Evolutionary conservation across 2,797 vertebrate genomes (phyloP).

Genomic region (Eulemur mongoz): DNA sequence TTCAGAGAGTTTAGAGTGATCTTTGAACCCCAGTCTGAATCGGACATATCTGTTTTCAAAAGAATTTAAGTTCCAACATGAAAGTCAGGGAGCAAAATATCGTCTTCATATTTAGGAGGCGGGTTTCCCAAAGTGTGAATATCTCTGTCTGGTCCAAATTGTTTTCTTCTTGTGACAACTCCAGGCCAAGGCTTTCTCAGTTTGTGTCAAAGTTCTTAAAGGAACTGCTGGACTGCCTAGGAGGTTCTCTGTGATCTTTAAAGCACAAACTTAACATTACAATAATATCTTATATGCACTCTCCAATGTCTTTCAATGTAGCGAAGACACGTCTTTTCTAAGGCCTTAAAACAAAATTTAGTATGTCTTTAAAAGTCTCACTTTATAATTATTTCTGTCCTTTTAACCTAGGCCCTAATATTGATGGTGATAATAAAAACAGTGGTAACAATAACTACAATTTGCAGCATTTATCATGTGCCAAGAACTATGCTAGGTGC

Average conservation of each 20-base stretch:
- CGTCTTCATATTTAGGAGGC: not conserved
- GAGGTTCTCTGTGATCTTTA: not conserved
- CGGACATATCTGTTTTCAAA: conserved; percentile 54
- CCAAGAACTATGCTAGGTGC: not conserved
- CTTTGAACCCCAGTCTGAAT: conserved; percentile 34
- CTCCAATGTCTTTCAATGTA: not conserved
- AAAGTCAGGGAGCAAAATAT: not conserved
- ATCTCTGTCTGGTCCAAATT: not conserved
- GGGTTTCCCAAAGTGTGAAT: not conserved
- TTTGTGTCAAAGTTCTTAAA: not conserved
- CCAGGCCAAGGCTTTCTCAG: not conserved
- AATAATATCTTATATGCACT: not conserved
- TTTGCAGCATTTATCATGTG: not conserved
- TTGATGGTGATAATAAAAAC: not conserved
- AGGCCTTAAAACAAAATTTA: conserved; percentile 19
- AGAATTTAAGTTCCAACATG: not conserved
- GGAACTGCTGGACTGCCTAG: not conserved
- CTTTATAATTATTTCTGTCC: not conserved
- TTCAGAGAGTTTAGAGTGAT: not conserved
- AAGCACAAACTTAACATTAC: not conserved
- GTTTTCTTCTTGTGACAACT: not conserved
- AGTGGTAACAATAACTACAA: not conserved
- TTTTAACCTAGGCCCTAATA: not conserved
- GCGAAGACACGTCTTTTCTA: not conserved
- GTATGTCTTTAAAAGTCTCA: not conserved